Evolutionary conservation across 1,140 invertebrate species (phyloP), one percentile per base, ranked within the genome.

Genomic region (Diploscapter pachys): DNA sequence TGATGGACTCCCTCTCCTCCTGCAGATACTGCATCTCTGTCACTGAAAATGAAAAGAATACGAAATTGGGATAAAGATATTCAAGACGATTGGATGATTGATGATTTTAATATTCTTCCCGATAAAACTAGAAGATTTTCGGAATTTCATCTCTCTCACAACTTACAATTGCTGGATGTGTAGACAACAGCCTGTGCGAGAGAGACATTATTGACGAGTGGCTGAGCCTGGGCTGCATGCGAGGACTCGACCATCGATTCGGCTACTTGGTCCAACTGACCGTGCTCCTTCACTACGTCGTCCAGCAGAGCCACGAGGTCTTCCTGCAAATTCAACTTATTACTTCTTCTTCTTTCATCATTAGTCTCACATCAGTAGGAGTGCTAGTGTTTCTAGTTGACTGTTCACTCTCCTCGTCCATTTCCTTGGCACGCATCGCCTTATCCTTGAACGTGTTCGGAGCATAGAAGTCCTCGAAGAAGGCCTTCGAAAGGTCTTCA

Each of bases 391-490:
- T 63, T 4, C 61, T 62, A 11, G 49, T 2, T 48, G 57, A 50
- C 54, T 64, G 5, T 6, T 51, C 66, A 48, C 11, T 6, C 6
- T 54, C 11, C 52, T 8, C n/a, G 13, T 50, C 54, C 3, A 50
- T 51, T 50, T 75, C 70, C 11, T 75, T 52, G 31, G 6, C 71
- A 11, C 55, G 2, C 52, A 62, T 31, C 54, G 55, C 9, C 6
- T 51, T 55, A 48, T 51, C 6, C 6, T 54, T 51, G 66, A 5
- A 52, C n/a, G 48, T 51, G 4, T 66, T 51, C n/a, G 69, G 9
- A 52, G 51, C 61, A 69, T 81, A 81, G 71, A 81, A 81, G 70
- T 78, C 81, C 49, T 72, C 68, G 63, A 75, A 81, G 59, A 81
- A 79, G 6, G 63, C 72, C 70, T 80, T 82, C 48, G 76, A 72